Conservation (phyloP, 1,140 invertebrate species). For the Rhopalosiphum maidis region DNA sequence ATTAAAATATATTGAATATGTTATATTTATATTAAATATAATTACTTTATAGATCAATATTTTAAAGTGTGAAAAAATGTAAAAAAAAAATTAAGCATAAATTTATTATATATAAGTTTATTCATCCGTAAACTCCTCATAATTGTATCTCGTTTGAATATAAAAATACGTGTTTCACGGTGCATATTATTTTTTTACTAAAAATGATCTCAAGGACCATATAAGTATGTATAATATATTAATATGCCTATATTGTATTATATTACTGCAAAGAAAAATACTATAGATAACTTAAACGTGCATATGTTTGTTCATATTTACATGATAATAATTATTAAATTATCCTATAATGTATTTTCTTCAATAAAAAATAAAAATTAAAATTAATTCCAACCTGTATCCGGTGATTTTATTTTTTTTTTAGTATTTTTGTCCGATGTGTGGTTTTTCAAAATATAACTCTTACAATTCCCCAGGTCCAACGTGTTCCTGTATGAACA, state of each 20-base stretch:
- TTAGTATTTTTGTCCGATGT: neutral
- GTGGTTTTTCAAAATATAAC: neutral
- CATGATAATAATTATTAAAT: neutral
- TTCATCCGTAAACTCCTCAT: neutral
- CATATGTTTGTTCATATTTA: neutral
- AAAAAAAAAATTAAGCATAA: neutral
- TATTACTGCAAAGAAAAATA: neutral
- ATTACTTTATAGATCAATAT: neutral
- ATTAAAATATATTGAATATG: neutral
- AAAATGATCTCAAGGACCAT: constrained; percentile 29
- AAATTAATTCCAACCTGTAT: neutral
- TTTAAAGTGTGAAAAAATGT: neutral
- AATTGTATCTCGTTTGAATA: neutral
- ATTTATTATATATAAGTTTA: neutral
- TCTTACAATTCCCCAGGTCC: neutral
- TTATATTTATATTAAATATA: neutral
- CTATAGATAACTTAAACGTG: neutral
- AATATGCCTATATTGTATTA: neutral
- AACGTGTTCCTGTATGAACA: neutral
- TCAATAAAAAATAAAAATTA: neutral
- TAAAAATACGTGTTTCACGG: constrained; percentile 38
- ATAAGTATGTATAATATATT: neutral
- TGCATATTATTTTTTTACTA: neutral
- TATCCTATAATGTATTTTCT: neutral
- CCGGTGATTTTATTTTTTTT: neutral